Evolutionary conservation across 2,113 vertebrate genomes (phyloP), one percentile per base, ranked within the genome.

Genomic region (Origma solitaria): DNA sequence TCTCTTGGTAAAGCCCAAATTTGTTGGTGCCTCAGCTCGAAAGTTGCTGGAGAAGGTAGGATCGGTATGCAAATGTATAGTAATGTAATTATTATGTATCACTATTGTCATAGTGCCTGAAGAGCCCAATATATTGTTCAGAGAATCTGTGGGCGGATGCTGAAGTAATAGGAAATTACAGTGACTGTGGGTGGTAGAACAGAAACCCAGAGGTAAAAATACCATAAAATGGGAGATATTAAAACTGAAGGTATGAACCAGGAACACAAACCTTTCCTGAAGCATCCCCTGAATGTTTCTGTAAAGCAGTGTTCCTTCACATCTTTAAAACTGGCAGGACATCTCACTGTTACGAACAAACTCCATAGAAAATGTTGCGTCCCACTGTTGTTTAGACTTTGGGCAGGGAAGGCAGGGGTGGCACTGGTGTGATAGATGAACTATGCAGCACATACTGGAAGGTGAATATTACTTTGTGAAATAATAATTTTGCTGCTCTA

Each of bases 161-260:
- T 94, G 94, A 96, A 95, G 84, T 79, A 94, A 91, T 60, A 92
- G 77, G 81, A 92, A 95, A 95, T 95, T 96, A 68, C 72, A 92
- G 69, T 83, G 90, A 68, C 60, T 81, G 90, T 95, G 95, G 69
- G 90, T 90, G 94, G 86, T 86, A 94, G 65, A 83, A 86, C 31
- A 90, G 92, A 96, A 93, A 86, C 53, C 71, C 61, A 94, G 93
- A 83, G 79, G 76, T 90, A 82, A 76, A 82, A 92, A 88, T 92
- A 65, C 51, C 53, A 25, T 84, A 44, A 88, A 92, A 78, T 24
- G 25, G 40, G 84, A 73, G 75, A 45, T 35, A 23, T 62, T 93
- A 78, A 5, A 71, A 45, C 38, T 62, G 47, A 62, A 62, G 60
- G n/a, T 60, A 70, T 61, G 45, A 88, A 64, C 35, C 24, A 73